These are phyloP conservation scores for Lithosia quadra DNA, from an alignment of 2,888 invertebrate species.

Conservation along the genomic window DNA sequence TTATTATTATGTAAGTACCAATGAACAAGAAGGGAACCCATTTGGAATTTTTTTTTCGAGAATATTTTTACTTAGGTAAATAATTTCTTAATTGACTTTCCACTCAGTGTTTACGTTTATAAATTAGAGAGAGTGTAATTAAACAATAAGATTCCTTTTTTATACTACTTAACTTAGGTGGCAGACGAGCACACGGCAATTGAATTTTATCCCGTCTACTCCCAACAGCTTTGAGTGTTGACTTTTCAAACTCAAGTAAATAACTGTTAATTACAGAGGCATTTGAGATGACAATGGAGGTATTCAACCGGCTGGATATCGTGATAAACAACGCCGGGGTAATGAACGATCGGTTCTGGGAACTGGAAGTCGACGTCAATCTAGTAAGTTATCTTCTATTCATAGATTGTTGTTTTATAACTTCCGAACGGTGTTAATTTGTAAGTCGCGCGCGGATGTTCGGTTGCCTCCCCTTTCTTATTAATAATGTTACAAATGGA, in stretches of 20 bases:
- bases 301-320: conserved; percentile 91
- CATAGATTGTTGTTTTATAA: conserved; percentile 27
- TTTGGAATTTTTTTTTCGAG: no score
- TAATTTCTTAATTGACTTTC: no score
- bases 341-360: conserved; percentile 92
- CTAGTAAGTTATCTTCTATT: conserved; percentile 83
- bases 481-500: background rate
- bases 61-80: no score
- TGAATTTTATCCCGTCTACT: background rate
- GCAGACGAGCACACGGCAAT: no score
- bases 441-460: conserved; percentile 15
- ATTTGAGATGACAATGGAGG: conserved; percentile 90
- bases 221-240: background rate
- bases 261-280: conserved; percentile 85
- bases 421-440: conserved; percentile 24
- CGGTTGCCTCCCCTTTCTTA: background rate
- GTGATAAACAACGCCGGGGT: conserved; percentile 94
- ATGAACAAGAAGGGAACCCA: no score
- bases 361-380: conserved; percentile 92
- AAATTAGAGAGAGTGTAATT: no score
- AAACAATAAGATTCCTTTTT: no score
- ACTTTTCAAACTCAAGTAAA: background rate
- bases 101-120: no score
- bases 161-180: no score
- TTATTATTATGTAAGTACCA: no score